phyloP scores from a whole-genome alignment of 2,113 vertebrate genomes.

The Apodemus speciosus region DNA sequence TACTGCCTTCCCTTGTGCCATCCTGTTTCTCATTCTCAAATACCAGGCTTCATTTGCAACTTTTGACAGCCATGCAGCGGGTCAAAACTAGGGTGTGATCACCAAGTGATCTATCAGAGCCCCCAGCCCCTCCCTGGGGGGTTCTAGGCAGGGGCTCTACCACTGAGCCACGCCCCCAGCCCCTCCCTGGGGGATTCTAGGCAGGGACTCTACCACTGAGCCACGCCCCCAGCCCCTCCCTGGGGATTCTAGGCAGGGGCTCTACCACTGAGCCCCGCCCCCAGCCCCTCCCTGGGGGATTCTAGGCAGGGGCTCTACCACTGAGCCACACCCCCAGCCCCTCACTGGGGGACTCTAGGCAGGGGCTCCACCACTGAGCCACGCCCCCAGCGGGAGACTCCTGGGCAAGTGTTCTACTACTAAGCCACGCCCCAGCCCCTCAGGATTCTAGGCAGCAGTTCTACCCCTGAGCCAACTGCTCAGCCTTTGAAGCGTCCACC shows the following conservation, averaged over 20 bases:
- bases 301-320: background rate
- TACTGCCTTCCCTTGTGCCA: background rate
- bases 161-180: background rate
- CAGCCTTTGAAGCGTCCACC: background rate
- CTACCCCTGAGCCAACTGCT: background rate
- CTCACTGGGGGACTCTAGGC: background rate
- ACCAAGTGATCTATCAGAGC: background rate
- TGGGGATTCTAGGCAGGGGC: background rate
- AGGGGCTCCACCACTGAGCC: background rate
- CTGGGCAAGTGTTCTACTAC: background rate
- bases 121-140: background rate
- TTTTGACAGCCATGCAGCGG: background rate
- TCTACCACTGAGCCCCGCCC: background rate
- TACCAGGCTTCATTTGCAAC: background rate
- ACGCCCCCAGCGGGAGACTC: background rate
- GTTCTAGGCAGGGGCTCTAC: background rate
- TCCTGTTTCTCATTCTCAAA: background rate
- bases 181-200: background rate
- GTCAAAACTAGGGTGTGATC: background rate
- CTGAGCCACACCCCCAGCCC: background rate
- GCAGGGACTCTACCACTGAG: background rate
- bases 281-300: background rate
- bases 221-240: background rate
- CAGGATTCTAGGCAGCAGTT: background rate
- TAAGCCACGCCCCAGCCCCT: background rate